Base-by-base conservation (phyloP, 1,140 invertebrate genomes). In the Odontomachus brunneus region DNA sequence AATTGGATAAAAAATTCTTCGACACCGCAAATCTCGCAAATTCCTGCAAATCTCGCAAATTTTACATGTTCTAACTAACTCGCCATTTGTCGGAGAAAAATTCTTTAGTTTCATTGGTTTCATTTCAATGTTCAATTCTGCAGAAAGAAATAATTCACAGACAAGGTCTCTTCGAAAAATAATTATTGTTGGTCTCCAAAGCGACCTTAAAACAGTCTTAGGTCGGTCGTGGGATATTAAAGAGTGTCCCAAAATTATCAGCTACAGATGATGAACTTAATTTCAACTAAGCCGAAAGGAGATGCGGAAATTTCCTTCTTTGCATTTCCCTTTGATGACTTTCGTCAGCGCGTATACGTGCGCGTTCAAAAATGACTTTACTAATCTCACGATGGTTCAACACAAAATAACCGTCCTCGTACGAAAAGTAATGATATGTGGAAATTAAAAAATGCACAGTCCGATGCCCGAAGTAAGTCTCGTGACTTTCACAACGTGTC, bases 371-470 rank as follows among this genome's bases (percentile, higher is more conserved):
- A 53, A 24, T 3, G 38, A 44, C 62, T 51, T 24, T 14, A 19
- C 26, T 24, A 62, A 65, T 7, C 38, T 44, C n/a, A 55, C 11
- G n/a, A 19, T 7, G 53, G 51, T 51, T 76, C 22, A 57, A 55
- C 53, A n/a, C 53, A 55, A 38, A 65, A 19, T 51, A 9, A 24
- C 17, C 26, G 49, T 75, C 14, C 7, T 63, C 59, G 44, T 26
- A n/a, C 29, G 24, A 4, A 65, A 38, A 51, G 15, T 44, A 7
- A 15, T 76, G 74, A 66, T 66, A 76, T 66, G 60, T 65, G 19
- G 29, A 76, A n/a, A 59, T 74, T 59, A 59, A 74, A 17, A 76
- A 66, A 53, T 29, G 11, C 48, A 76, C 48, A 66, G 49, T 76
- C 26, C 48, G 19, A 76, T 66, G 19, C 48, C 24, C 57, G 72